Evolutionary conservation across 2,888 invertebrate genomes (phyloP).

Genomic region (Campoletis raptor): DNA sequence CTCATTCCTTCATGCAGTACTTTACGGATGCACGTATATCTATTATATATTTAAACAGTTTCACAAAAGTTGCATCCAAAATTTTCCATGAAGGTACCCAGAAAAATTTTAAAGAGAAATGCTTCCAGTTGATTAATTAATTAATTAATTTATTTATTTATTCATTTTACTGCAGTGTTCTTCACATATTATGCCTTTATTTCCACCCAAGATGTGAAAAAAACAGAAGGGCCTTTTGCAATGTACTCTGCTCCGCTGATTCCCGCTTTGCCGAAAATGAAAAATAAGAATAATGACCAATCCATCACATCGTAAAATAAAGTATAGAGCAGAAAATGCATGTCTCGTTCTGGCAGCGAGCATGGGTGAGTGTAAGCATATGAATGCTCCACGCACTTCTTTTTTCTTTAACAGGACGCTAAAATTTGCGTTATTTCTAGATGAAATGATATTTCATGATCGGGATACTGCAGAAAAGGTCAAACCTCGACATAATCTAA

Average conservation of each 20-base stretch:
- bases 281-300: no score
- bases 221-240: not conserved
- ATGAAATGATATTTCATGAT: no score
- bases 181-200: not conserved
- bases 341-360: no score
- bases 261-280: no score
- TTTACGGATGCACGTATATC: not conserved
- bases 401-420: no score
- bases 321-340: no score
- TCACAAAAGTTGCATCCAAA: not conserved
- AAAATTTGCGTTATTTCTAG: no score
- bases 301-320: no score
- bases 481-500: not conserved
- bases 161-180: not conserved
- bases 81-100: not conserved
- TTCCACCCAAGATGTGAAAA: not conserved
- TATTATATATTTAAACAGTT: not conserved
- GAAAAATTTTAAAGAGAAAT: not conserved
- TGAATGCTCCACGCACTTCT: no score
- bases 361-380: no score
- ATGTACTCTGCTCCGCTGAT: no score
- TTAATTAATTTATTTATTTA: no score
- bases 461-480: not conserved
- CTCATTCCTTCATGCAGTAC: slow-evolving; percentile 26
- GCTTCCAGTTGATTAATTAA: not conserved